Percentiles rank a stretch among this genome's conserved stretches.
Conservation (phyloP, 2,888 invertebrate genomes). For the Ectropis crepuscularia region DNA sequence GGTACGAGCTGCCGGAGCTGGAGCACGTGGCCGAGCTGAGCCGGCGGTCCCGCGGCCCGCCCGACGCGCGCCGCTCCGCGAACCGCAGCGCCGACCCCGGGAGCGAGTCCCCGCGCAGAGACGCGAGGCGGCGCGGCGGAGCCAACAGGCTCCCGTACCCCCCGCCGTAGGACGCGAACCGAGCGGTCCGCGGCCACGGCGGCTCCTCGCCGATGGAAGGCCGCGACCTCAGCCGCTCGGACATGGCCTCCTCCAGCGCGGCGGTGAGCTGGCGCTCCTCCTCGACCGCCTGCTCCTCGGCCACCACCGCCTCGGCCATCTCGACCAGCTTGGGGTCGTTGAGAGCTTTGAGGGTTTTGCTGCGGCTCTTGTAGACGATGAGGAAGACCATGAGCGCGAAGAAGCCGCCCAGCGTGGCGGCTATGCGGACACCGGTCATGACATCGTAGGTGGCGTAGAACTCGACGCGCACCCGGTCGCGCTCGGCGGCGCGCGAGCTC, state of each 20-base stretch:
- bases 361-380: conserved; percentile 95
- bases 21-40: conserved; percentile 94
- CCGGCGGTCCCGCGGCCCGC: conserved; percentile 83
- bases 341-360: conserved; percentile 89
- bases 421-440: conserved; percentile 96
- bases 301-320: conserved; percentile 90
- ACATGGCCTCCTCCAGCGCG: conserved; percentile 87
- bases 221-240: conserved; percentile 77
- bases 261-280: conserved; percentile 91
- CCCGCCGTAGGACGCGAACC: conserved; percentile 82
- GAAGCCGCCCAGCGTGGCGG: conserved; percentile 95
- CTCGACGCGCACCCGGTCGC: conserved; percentile 90
- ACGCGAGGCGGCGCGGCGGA: conserved; percentile 87
- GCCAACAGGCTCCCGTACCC: conserved; percentile 89
- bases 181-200: conserved; percentile 73
- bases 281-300: conserved; percentile 87
- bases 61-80: conserved; percentile 79
- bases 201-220: conserved; percentile 89
- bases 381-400: conserved; percentile 96
- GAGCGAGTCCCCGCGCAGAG: conserved; percentile 84
- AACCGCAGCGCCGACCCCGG: conserved; percentile 85
- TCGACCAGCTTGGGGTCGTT: conserved; percentile 93
- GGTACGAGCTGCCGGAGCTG: conserved; percentile 92
- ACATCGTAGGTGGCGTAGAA: conserved; percentile 96
- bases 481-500: conserved; percentile 78